A percentile compares a stretch with the other conserved stretches of the same genome.
Evolutionary conservation across 1,140 invertebrate genomes (phyloP).

Genomic region (Drosophila triauraria): DNA sequence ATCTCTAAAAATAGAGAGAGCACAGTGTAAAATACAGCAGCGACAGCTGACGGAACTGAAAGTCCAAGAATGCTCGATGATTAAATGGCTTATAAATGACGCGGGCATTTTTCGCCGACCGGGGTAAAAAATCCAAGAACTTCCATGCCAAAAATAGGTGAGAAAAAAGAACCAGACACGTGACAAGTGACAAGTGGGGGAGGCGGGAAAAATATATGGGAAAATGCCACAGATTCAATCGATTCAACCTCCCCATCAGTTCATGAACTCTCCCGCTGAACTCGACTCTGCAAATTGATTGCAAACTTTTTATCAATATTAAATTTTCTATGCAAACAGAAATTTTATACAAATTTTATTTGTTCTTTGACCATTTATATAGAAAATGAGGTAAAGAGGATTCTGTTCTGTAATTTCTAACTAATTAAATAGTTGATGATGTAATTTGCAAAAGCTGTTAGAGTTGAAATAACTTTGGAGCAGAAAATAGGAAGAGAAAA

Average conservation of each 20-base stretch:
- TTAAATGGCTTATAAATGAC: constrained; percentile 78
- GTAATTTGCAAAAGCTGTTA: constrained; percentile 15
- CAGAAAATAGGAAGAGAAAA: not conserved
- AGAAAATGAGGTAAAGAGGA: not conserved
- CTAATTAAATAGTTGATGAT: constrained; percentile 37
- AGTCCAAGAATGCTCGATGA: constrained; percentile 55
- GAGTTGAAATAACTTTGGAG: constrained; percentile 5
- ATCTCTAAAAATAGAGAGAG: constrained; percentile 20
- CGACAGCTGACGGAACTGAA: constrained; percentile 69
- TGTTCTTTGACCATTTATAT: constrained; percentile 6
- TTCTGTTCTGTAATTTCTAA: constrained; percentile 17
- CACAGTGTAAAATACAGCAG: constrained; percentile 58
- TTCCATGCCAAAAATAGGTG: constrained; percentile 57
- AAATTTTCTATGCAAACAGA: constrained; percentile 25
- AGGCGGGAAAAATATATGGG: not conserved
- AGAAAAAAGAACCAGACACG: constrained; percentile 9
- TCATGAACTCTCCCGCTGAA: not conserved
- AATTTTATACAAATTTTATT: constrained; percentile 18
- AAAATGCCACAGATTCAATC: constrained; percentile 12
- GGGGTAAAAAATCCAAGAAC: constrained; percentile 16
- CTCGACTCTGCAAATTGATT: constrained; percentile 20
- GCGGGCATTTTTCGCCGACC: constrained; percentile 41
- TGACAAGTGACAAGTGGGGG: constrained; percentile 5
- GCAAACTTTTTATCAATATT: constrained; percentile 40
- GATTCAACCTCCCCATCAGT: constrained; percentile 4